Conservation (phyloP, 2,888 invertebrate species). For the Criorhina ranunculi region DNA sequence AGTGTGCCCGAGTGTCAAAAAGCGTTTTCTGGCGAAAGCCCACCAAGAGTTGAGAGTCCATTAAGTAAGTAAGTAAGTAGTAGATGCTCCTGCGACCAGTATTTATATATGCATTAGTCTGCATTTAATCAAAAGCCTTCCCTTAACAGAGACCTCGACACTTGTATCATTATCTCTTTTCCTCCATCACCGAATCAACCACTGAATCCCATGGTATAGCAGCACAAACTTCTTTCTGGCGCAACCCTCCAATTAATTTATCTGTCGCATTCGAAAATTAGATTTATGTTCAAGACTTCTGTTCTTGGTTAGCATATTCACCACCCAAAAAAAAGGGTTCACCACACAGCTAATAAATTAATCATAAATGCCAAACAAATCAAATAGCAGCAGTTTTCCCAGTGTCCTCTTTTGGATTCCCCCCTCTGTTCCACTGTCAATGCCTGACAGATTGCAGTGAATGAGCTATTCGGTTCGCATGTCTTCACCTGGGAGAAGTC, state of each 20-base stretch:
- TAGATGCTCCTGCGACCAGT: too few relatives aligned
- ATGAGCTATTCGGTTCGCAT: conserved; percentile 48
- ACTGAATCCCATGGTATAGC: too few relatives aligned
- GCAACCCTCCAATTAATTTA: conserved; percentile 63
- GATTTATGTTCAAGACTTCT: conserved; percentile 44
- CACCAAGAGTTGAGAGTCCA: too few relatives aligned
- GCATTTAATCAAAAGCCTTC: too few relatives aligned
- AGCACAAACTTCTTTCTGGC: too few relatives aligned
- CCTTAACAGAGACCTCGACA: too few relatives aligned
- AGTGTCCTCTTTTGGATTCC: background rate
- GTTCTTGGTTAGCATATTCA: background rate
- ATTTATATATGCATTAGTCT: too few relatives aligned
- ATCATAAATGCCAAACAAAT: conserved; percentile 70
- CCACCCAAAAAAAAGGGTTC: conserved; percentile 44
- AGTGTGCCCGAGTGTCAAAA: too few relatives aligned
- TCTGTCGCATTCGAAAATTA: conserved; percentile 50
- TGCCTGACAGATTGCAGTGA: conserved; percentile 63
- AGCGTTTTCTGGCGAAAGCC: too few relatives aligned
- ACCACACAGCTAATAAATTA: conserved; percentile 61
- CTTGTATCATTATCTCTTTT: too few relatives aligned
- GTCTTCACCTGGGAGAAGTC: conserved; percentile 57
- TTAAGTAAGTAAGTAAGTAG: too few relatives aligned
- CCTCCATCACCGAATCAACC: too few relatives aligned
- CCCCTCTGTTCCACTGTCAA: conserved; percentile 38
- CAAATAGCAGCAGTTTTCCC: conserved; percentile 31